Percentiles rank a stretch among this genome's conserved stretches.
Conservation (phyloP, 1,140 invertebrate species). For the Lucilia sericata region DNA sequence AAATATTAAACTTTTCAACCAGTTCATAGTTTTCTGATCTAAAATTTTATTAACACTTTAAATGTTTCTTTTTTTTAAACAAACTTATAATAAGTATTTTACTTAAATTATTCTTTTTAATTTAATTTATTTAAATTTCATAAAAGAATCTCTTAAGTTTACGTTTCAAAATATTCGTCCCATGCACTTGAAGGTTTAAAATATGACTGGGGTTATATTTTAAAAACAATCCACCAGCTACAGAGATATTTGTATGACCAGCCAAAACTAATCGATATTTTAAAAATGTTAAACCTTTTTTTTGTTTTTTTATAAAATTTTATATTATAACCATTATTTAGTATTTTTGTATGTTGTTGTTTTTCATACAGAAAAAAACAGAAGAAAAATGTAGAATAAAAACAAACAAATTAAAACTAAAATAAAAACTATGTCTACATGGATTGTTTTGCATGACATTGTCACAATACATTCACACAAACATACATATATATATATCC, state of each 20-base stretch:
- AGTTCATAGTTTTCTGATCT: background rate
- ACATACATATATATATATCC: too few relatives aligned
- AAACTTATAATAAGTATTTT: too few relatives aligned
- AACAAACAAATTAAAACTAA: conserved; percentile 6
- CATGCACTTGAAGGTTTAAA: conserved; percentile 32
- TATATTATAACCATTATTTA: background rate
- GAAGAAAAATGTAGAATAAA: background rate
- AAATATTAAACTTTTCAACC: background rate
- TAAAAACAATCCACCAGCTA: background rate
- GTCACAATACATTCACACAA: background rate
- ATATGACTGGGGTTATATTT: background rate
- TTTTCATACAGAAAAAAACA: background rate
- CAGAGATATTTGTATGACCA: background rate
- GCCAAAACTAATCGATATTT: conserved; percentile 15
- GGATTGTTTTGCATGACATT: conserved; percentile 1
- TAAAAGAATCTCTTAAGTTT: too few relatives aligned
- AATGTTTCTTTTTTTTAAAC: too few relatives aligned
- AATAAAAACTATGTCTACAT: conserved; percentile 14
- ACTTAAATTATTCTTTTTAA: too few relatives aligned
- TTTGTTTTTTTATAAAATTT: background rate
- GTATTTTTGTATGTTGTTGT: background rate
- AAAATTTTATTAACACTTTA: too few relatives aligned
- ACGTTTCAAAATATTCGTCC: background rate
- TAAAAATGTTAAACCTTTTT: background rate
- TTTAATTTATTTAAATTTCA: too few relatives aligned